phyloP scores from a whole-genome alignment of 2,797 vertebrate species.

The Ciconia nigra region DNA sequence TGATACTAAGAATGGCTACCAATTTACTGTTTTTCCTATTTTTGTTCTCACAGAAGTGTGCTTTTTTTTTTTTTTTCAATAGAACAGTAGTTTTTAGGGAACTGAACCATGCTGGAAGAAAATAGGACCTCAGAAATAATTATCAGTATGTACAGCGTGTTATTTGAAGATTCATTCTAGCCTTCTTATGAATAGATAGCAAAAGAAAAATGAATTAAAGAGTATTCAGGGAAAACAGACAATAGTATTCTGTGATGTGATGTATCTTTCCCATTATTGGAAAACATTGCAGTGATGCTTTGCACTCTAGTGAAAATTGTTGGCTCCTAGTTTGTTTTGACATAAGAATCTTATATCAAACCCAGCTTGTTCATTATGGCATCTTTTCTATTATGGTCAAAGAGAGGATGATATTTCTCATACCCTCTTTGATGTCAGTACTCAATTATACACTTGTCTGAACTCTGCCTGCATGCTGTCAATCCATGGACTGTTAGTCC shows the following conservation, averaged over 20 bases:
- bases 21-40: background rate
- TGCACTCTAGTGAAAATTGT: background rate
- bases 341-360: background rate
- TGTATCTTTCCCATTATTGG: background rate
- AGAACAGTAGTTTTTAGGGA: background rate
- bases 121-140: background rate
- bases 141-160: background rate
- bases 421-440: background rate
- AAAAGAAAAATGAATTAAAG: background rate
- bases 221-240: background rate
- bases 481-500: background rate
- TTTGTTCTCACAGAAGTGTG: background rate
- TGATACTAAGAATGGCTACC: background rate
- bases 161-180: background rate
- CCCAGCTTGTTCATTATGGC: background rate
- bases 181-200: background rate
- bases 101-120: background rate
- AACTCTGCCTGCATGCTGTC: background rate
- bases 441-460: background rate
- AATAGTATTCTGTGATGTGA: background rate
- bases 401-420: background rate
- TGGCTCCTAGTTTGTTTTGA: background rate
- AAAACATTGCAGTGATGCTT: background rate
- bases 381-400: background rate
- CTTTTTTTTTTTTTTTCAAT: background rate